Evolutionary conservation across 2,888 invertebrate genomes (phyloP), one percentile per base, ranked within the genome.

Genomic region (Galerucella calmariensis): DNA sequence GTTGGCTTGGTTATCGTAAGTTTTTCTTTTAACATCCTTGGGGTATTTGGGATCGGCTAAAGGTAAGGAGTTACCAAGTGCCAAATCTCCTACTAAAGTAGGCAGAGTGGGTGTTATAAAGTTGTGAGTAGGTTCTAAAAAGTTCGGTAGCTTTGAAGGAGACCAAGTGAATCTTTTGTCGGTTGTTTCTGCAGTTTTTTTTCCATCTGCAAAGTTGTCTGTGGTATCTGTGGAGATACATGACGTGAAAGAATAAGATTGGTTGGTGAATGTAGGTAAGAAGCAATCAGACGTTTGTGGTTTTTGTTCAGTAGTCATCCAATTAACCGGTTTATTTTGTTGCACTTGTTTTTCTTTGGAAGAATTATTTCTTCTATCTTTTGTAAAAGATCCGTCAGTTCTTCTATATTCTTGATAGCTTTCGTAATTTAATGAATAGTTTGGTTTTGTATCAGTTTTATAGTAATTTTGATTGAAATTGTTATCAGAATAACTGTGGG

Each of bases 61-160:
- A 16, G 79, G 69, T 79, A 81, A 6, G 4, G 83, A 77, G 73
- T 82, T 85, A 11, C 86, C 86, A 10, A 91, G 82, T 1, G 91
- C 91, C 66, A 92, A 84, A 84, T 92, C 92, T 1, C 91, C 91
- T 1, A 91, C 90, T 61, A 92, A 82, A n/a, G 91, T 91, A 9
- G 91, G 90, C 67, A 91, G 84, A 24, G 91, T 90, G 1, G 90
- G 88, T 2, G 90, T 87, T 4, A 89, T 87, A 41, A 89, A 85
- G 73, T 83, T 83, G 69, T 88, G 88, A 2, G 87, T 80, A 1
- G 86, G 82, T 66, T 88, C 88, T 27, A 88, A 81, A 70, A 88
- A 88, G 75, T 87, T 85, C 3, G 87, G 87, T 58, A 88, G 79
- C 80, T 90, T 90, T 0, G 89, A 88, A 0, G 90, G 90, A 1